phyloP scores from a whole-genome alignment of 2,888 invertebrate genomes.

The Drepana falcataria region DNA sequence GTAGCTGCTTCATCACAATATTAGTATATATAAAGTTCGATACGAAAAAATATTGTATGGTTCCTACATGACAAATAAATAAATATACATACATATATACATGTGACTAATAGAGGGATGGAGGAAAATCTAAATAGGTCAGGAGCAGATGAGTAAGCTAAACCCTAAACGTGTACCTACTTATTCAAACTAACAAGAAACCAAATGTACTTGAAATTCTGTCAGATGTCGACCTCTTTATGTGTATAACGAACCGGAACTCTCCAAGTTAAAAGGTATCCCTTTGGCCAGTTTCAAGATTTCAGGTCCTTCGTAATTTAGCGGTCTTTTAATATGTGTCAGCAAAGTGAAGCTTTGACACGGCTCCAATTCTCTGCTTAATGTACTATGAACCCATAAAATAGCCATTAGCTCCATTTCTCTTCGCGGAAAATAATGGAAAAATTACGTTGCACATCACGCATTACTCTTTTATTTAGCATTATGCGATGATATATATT shows the following conservation, averaged over 20 bases:
- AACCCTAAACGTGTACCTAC: neutral
- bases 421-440: too few species aligned
- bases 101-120: too few species aligned
- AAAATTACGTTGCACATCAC: too few species aligned
- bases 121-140: neutral
- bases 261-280: conserved; percentile 26
- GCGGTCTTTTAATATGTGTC: conserved; percentile 36
- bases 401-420: neutral
- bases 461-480: too few species aligned
- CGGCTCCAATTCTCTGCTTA: neutral
- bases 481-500: too few species aligned
- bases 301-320: conserved; percentile 45
- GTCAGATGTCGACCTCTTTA: conserved; percentile 19
- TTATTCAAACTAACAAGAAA: neutral
- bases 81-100: too few species aligned
- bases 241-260: conserved; percentile 21
- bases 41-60: too few species aligned
- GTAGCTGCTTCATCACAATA: too few species aligned
- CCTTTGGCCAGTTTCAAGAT: conserved; percentile 37
- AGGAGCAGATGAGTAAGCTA: neutral
- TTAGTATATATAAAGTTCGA: too few species aligned
- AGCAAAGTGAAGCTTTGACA: conserved; percentile 19
- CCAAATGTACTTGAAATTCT: conserved; percentile 2
- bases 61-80: too few species aligned
- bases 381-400: neutral